Evolutionary conservation across 2,888 invertebrate genomes (phyloP), one percentile per base, ranked within the genome.

Genomic region (Chydorus sphaericus): DNA sequence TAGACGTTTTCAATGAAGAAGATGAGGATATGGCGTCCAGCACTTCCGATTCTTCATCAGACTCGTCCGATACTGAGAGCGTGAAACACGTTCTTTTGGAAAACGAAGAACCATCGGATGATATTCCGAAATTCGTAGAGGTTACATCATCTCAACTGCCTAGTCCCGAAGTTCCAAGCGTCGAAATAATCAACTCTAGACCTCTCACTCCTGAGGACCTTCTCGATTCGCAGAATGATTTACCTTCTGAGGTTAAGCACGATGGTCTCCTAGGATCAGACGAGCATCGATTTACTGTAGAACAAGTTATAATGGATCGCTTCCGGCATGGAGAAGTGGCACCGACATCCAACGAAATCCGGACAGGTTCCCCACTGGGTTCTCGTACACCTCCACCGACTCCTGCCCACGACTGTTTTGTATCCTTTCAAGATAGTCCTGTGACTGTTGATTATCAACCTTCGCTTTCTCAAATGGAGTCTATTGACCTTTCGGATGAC

Each of bases 161-260:
- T 3, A 36, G 38, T 31, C 54, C 44, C 4, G 57, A 57, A n/a
- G 18, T 29, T 31, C 48, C 57, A 11, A 38, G 37, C 10, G 55
- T 57, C 54, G 57, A 57, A 36, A 26, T 57, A 2, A 14, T 57
- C n/a, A 48, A 36, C 31, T 56, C 53, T 5, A 28, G 55, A 4
- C 55, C 55, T 20, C 33, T 48, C 8, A 44, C 58, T n/a, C 51
- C 56, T 23, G 50, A 31, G 3, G 55, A 33, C 48, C 48, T 29
- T 7, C 44, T 48, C 16, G 44, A 23, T 7, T 14, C 23, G 10
- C 44, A 26, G 10, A 44, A 7, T 20, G 44, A 16, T 16, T 26
- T 2, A 11, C 14, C 20, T 10, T 23, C 18, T 28, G 8, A 8
- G 8, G n/a, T 26, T 2, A n/a, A 44, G 3, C 44, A 20, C 23